Percentiles rank a stretch among this genome's conserved stretches.
Conservation (phyloP, 2,888 invertebrate genomes). For the Mythimna ferrago region DNA sequence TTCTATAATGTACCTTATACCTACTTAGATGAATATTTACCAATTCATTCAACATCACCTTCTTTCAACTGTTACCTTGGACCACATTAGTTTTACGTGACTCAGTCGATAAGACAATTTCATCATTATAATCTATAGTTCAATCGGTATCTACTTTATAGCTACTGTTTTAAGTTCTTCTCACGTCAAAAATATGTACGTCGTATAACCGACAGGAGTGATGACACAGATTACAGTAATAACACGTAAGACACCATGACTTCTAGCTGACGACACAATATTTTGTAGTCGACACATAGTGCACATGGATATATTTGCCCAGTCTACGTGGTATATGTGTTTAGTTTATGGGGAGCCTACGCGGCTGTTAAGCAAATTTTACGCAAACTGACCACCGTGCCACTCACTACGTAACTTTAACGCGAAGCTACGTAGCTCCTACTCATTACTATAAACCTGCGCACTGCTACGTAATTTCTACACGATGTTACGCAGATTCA, state of each 20-base stretch:
- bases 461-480: background rate
- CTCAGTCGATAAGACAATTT: background rate
- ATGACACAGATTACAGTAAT: slow-evolving; percentile 36
- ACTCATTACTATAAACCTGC: background rate
- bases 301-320: background rate
- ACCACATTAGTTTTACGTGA: background rate
- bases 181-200: slow-evolving; percentile 42
- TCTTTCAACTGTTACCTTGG: background rate
- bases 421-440: background rate
- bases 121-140: background rate
- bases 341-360: background rate
- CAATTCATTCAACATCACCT: background rate
- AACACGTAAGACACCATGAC: slow-evolving; percentile 29
- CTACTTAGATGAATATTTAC: background rate
- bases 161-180: slow-evolving; percentile 14
- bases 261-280: slow-evolving; percentile 7
- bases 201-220: slow-evolving; percentile 6
- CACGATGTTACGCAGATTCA: background rate
- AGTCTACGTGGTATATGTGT: background rate
- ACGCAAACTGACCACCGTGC: no score
- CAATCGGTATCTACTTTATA: slow-evolving; percentile 10
- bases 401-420: background rate
- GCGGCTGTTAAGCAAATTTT: background rate
- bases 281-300: slow-evolving; percentile 14
- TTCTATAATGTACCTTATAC: background rate